Evolutionary conservation across 2,797 vertebrate genomes (phyloP).

Genomic region (Lycodopsis pacificus): DNA sequence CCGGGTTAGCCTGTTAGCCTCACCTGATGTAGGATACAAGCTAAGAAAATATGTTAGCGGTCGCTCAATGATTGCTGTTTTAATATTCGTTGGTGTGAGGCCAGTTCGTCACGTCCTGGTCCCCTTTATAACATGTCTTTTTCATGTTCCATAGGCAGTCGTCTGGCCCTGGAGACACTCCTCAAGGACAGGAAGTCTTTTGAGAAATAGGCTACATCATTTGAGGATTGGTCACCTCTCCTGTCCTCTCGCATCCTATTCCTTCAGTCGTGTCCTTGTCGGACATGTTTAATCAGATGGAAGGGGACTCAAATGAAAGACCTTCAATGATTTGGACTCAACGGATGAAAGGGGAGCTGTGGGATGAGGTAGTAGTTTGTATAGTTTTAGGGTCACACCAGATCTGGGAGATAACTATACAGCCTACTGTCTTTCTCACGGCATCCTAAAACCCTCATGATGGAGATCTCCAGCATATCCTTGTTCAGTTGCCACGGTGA

Average conservation of each 20-base stretch:
- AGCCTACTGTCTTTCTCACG: conserved; percentile 99
- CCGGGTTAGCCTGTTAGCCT: conserved; percentile 53
- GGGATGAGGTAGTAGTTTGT: conserved; percentile 99
- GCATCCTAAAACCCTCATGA: conserved; percentile 59
- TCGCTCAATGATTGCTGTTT: conserved; percentile 2
- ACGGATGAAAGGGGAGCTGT: conserved; percentile 70
- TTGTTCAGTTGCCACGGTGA: conserved; percentile 46
- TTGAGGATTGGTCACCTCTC: conserved; percentile 7
- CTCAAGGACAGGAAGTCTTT: conserved; percentile 26
- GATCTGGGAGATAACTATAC: conserved; percentile 99
- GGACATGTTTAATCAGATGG: neutral
- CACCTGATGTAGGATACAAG: neutral
- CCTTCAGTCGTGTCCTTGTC: neutral
- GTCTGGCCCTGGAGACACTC: neutral
- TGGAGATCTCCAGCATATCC: conserved; percentile 6
- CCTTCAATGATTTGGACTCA: conserved; percentile 73
- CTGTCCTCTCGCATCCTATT: neutral
- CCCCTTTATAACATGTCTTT: neutral
- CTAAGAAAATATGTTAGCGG: neutral
- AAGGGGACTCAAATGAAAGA: no score
- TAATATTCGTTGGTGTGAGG: neutral
- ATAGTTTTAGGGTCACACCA: conserved; percentile 99
- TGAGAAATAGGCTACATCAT: conserved; percentile 5
- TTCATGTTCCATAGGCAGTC: neutral
- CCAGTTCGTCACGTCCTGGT: neutral